Percentiles rank a stretch among this genome's conserved stretches.
Evolutionary conservation across 2,888 invertebrate species (phyloP).

Genomic region (Portevinia maculata): DNA sequence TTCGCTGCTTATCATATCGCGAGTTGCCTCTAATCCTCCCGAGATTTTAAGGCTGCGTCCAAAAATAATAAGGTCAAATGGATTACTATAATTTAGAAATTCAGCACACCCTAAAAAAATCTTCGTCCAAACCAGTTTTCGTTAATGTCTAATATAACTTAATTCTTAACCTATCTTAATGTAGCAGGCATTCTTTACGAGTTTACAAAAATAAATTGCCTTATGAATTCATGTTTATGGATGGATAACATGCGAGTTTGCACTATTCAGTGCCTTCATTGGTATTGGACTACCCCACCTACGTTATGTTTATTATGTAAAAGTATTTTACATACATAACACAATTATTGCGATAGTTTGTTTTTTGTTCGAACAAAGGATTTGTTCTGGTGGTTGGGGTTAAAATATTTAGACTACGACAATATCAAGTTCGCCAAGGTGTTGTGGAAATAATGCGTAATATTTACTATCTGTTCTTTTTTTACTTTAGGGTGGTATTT

Average conservation of each 20-base stretch:
- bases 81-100: neutral
- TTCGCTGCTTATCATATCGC: no score
- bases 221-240: conserved; percentile 24
- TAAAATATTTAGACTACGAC: neutral
- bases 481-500: no score
- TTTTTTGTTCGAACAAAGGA: conserved; percentile 23
- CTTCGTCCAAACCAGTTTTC: neutral
- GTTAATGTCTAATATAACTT: conserved; percentile 15
- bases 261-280: conserved; percentile 13
- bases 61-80: no score
- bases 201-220: no score
- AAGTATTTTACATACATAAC: neutral
- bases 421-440: neutral
- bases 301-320: neutral
- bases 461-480: no score
- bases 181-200: conserved; percentile 34
- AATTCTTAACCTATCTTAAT: conserved; percentile 58
- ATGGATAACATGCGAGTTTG: conserved; percentile 38
- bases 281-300: conserved; percentile 15
- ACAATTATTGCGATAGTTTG: no score
- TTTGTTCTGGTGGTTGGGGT: conserved; percentile 10
- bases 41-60: no score
- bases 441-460: no score
- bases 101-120: conserved; percentile 32
- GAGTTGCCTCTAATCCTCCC: no score